phyloP scores from a whole-genome alignment of 2,113 vertebrate genomes.

The Symphodus melops region DNA sequence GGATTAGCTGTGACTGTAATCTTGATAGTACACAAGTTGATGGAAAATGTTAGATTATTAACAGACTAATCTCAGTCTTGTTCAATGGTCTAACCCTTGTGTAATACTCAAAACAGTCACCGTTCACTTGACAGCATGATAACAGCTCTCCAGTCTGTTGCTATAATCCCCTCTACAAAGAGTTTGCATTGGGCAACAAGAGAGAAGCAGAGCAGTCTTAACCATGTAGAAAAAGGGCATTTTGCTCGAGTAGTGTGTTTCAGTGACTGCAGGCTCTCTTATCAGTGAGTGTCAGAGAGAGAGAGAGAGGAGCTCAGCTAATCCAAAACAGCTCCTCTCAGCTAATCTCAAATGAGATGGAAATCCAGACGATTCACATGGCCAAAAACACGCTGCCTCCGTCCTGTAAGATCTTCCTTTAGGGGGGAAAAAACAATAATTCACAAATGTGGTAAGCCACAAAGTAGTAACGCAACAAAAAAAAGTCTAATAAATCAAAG shows the following conservation, averaged over 20 bases:
- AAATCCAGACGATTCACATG: slow-evolving; percentile 75
- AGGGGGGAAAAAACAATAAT: slow-evolving; percentile 37
- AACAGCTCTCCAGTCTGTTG: slow-evolving; percentile 50
- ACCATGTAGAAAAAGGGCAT: slow-evolving; percentile 71
- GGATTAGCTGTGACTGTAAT: background rate
- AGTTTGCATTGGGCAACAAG: slow-evolving; percentile 61
- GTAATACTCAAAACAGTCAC: slow-evolving; percentile 48
- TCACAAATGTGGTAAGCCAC: slow-evolving; percentile 50
- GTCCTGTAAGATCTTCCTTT: slow-evolving; percentile 55
- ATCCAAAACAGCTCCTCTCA: slow-evolving; percentile 77
- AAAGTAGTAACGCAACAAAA: slow-evolving; percentile 34
- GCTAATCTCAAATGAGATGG: slow-evolving; percentile 83
- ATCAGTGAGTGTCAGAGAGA: slow-evolving; percentile 76
- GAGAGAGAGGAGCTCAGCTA: slow-evolving; percentile 68
- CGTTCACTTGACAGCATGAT: slow-evolving; percentile 58
- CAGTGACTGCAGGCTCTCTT: slow-evolving; percentile 68
- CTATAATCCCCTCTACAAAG: slow-evolving; percentile 72
- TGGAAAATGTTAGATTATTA: slow-evolving; percentile 24
- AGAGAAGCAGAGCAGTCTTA: slow-evolving; percentile 63
- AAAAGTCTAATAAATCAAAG: slow-evolving; percentile 36
- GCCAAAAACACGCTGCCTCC: slow-evolving; percentile 60
- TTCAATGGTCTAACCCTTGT: slow-evolving; percentile 37
- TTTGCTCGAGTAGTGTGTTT: slow-evolving; percentile 71
- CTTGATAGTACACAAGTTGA: background rate
- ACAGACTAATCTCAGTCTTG: slow-evolving; percentile 3